Conservation (phyloP, 2,797 vertebrate genomes). For the Parauchenoglanis ngamensis region DNA sequence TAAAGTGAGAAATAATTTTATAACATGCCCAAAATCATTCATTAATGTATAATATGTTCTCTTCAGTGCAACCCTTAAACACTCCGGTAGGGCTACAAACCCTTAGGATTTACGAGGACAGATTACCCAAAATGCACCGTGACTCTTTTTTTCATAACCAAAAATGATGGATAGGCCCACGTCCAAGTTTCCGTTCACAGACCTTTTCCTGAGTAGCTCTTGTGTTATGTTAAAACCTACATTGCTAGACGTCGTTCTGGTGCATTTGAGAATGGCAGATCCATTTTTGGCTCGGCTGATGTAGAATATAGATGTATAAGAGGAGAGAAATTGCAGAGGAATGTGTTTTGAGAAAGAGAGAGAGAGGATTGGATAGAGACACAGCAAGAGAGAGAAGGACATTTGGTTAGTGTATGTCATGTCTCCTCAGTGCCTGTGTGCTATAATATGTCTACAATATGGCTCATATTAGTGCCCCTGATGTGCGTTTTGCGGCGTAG, state of each 20-base stretch:
- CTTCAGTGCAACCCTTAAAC: neutral
- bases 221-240: slow-evolving; percentile 26
- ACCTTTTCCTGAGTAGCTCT: slow-evolving; percentile 15
- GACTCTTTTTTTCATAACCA: neutral
- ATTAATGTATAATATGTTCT: neutral
- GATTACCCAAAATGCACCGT: slow-evolving; percentile 9
- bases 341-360: slow-evolving; percentile 59
- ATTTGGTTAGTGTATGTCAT: slow-evolving; percentile 40
- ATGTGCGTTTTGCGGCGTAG: slow-evolving; percentile 64
- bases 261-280: slow-evolving; percentile 18
- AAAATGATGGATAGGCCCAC: slow-evolving; percentile 28
- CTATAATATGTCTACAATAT: slow-evolving; percentile 66
- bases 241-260: slow-evolving; percentile 17
- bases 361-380: slow-evolving; percentile 26
- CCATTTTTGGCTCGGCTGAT: slow-evolving; percentile 1
- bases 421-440: slow-evolving; percentile 48
- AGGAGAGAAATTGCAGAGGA: slow-evolving; percentile 26
- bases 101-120: neutral
- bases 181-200: slow-evolving; percentile 24
- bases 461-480: slow-evolving; percentile 76
- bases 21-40: neutral
- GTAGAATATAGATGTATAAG: slow-evolving; percentile 34
- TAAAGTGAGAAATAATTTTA: neutral
- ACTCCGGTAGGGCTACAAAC: neutral
- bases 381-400: slow-evolving; percentile 3